Base-by-base conservation (phyloP, 2,888 invertebrate genomes). In the Cordilura impudica region DNA sequence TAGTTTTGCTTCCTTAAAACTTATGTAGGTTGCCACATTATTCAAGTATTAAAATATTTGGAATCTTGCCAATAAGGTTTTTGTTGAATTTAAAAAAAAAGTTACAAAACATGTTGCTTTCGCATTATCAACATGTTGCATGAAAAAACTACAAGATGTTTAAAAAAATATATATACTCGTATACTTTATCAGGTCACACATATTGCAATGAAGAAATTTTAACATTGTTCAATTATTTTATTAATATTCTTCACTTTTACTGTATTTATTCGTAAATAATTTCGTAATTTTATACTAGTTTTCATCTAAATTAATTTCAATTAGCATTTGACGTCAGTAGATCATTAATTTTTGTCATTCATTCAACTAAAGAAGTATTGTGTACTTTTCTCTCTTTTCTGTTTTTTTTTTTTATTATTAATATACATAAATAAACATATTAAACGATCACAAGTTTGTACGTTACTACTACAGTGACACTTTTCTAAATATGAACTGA, bases 281-380 rank as follows among this genome's bases (percentile, higher is more conserved):
- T 75, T 75, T 75, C 54, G 56, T 76, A 63, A 70, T 58, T 53
- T 35, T 45, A 61, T 76, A 56, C 63, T 67, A 56, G 54, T 75
- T 71, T 71, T 71, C 70, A 58, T 78, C 74, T 79, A 79, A 79
- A 73, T 79, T 79, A 79, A 75, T 79, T 74, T 81, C 73, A 81
- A 81, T 77, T 73, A 81, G 77, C 54, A 77, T 81, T 81, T 77
- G 75, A 81, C 73, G 73, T 81, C 75, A 80, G 76, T 72, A 77
- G 65, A 77, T 78, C 73, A 75, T 79, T 71, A 73, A 75, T 75
- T 49, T 70, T 58, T 60, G 47, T 54, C 47, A 58, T 45, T 43
- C 51, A 75, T 70, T 70, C 69, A 63, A 31, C 47, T 63, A 69
- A 54, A 56, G 39, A 39, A 16, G 45, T 54, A 61, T n/a, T 53